Evolutionary conservation across 2,888 invertebrate species (phyloP), one percentile per base, ranked within the genome.

Genomic region (Ligdia adustata): DNA sequence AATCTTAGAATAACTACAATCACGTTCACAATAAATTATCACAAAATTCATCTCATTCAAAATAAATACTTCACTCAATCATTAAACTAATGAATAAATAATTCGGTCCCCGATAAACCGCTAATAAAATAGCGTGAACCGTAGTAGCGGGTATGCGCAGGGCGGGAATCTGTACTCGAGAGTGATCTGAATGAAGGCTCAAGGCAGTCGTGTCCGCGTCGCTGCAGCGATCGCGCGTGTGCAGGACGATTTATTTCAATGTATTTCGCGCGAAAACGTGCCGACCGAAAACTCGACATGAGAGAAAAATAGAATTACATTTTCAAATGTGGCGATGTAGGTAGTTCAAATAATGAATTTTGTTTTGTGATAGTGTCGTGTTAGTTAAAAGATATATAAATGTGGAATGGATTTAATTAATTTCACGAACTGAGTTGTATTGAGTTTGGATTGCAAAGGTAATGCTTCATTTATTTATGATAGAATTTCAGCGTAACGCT

Each of bases 121-220:
- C 58, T 65, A 66, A 69, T 55, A 68, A 62, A 66, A 62, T 55
- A 33, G 16, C 15, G 33, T 16, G 38, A 49, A 38, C 48, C 38
- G 20, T 49, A 43, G 58, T 58, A 53, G 41, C 42, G 51, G 34
- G 13, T 46, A 38, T 55, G 58, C 55, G 53, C 47, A 53, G 58
- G 55, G 58, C 49, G 55, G 57, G 42, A 49, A 55, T 55, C 55
- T 57, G 52, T 47, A 41, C 27, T 4, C 15, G 24, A 49, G 38
- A 43, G 41, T 49, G 53, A 58, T 58, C 45, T 52, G 47, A 53
- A 53, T 42, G 48, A 39, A 45, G 37, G 14, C 53, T 42, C 42
- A 39, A 45, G 37, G 14, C 53, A 58, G 58, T 58, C 49, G 58
- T 47, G 53, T 41, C 49, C 46, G 49, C 42, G 52, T 34, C 44